Evolutionary conservation across 37 sponge, comb jelly and placozoan genomes (phyloP).

Genomic region (Geodia barretti): DNA sequence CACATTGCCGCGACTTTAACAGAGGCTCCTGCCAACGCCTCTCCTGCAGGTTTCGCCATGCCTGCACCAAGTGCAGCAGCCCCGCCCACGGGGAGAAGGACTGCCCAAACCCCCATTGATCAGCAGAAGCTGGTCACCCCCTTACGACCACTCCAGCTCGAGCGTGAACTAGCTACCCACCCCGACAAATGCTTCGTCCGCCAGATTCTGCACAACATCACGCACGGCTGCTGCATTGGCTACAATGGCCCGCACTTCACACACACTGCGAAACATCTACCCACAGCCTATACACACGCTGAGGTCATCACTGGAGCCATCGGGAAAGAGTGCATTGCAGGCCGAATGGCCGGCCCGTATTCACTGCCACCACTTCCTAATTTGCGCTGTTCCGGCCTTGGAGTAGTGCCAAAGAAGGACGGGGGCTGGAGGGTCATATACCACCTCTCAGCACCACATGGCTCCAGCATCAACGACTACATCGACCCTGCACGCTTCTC

Average conservation of each 20-base stretch:
- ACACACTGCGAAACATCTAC: slow-evolving; percentile 1
- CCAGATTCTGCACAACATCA: background rate
- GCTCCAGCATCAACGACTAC: slow-evolving; percentile 40
- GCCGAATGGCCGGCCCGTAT: slow-evolving; percentile 32
- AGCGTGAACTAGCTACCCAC: slow-evolving; percentile 26
- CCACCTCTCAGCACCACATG: slow-evolving; percentile 49
- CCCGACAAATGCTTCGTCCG: slow-evolving; percentile 17
- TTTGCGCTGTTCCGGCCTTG: slow-evolving; percentile 28
- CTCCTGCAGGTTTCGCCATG: too few species aligned
- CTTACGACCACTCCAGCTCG: slow-evolving; percentile 21
- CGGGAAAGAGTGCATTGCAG: slow-evolving; percentile 13
- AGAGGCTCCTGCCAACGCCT: too few species aligned
- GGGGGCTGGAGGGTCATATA: slow-evolving; percentile 56
- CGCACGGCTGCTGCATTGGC: slow-evolving; percentile 18
- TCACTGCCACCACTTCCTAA: slow-evolving; percentile 5
- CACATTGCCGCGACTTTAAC: too few species aligned
- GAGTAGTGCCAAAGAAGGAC: slow-evolving; percentile 43
- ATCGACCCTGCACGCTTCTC: slow-evolving; percentile 16
- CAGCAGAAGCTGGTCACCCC: slow-evolving; percentile 4
- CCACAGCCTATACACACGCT: slow-evolving; percentile 24
- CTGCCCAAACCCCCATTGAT: background rate
- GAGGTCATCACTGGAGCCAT: slow-evolving; percentile 13
- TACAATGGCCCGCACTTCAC: slow-evolving; percentile 22
- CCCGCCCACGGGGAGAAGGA: too few species aligned
- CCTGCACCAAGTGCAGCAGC: too few species aligned